phyloP scores from a whole-genome alignment of 2,113 vertebrate genomes.

The Falco punctatus region DNA sequence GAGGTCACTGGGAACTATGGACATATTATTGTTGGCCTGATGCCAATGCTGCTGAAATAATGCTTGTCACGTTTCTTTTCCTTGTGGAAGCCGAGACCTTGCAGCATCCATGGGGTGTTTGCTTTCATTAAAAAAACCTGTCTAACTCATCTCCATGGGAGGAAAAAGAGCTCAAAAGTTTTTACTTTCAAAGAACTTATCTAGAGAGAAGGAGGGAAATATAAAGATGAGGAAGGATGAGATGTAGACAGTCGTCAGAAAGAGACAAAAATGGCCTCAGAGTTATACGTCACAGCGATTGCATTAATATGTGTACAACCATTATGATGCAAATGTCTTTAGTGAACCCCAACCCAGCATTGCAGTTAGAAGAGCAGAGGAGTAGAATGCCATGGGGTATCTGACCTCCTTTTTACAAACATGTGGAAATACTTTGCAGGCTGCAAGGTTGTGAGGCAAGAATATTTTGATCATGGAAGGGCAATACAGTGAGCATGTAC shows the following conservation, averaged over 20 bases:
- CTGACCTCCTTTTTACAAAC: not conserved
- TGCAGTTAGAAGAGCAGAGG: not conserved
- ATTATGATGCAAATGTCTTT: not conserved
- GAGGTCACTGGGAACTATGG: not conserved
- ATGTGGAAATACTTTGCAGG: not conserved
- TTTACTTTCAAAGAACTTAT: not conserved
- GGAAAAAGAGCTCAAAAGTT: not conserved
- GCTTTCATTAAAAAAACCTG: not conserved
- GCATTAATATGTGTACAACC: fast-evolving
- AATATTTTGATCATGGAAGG: not conserved
- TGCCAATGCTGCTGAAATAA: not conserved
- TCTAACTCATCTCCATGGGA: not conserved
- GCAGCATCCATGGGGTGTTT: not conserved
- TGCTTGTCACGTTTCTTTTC: not conserved
- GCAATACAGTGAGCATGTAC: not conserved
- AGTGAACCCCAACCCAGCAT: not conserved
- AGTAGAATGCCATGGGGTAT: fast-evolving
- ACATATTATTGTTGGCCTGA: not conserved
- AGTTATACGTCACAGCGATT: not conserved
- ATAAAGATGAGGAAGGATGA: not conserved
- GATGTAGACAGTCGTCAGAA: not conserved
- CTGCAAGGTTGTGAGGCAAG: not conserved
- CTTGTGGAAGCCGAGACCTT: not conserved
- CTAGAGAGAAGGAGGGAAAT: not conserved
- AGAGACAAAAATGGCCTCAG: not conserved